phyloP scores from a whole-genome alignment of 2,113 vertebrate genomes.

The Ochotona princeps region DNA sequence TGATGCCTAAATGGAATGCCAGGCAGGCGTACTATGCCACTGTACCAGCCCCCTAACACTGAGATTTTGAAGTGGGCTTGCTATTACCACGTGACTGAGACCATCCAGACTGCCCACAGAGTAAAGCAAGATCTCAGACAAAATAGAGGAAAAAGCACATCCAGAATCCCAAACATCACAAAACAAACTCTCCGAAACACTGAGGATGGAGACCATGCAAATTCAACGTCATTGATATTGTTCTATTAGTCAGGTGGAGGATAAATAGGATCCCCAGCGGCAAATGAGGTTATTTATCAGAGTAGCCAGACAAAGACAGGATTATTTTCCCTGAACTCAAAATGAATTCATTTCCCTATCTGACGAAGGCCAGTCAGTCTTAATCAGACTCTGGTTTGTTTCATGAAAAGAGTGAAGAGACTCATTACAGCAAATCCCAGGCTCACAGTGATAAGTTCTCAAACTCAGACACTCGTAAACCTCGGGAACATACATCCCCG shows the following conservation, averaged over 20 bases:
- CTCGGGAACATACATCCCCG: neutral
- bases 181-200: slow-evolving; percentile 50
- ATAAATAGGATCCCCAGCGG: slow-evolving; percentile 24
- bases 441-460: slow-evolving; percentile 57
- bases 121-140: neutral
- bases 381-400: slow-evolving; percentile 69
- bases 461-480: slow-evolving; percentile 50
- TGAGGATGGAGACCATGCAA: slow-evolving; percentile 44
- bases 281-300: slow-evolving; percentile 44
- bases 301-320: slow-evolving; percentile 32
- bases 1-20: too few species aligned
- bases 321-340: slow-evolving; percentile 42
- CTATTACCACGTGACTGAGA: neutral
- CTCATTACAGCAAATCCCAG: slow-evolving; percentile 52
- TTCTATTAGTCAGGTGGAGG: slow-evolving; percentile 5
- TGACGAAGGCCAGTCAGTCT: slow-evolving; percentile 50
- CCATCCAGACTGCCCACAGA: neutral
- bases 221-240: slow-evolving; percentile 22
- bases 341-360: slow-evolving; percentile 63
- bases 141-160: neutral
- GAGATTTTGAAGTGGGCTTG: neutral
- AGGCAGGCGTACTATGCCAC: too few species aligned
- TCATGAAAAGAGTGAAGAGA: slow-evolving; percentile 49
- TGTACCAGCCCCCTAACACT: neutral
- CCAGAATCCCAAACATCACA: neutral